phyloP scores from a whole-genome alignment of 2,888 invertebrate genomes.

The Parnassius orleans region DNA sequence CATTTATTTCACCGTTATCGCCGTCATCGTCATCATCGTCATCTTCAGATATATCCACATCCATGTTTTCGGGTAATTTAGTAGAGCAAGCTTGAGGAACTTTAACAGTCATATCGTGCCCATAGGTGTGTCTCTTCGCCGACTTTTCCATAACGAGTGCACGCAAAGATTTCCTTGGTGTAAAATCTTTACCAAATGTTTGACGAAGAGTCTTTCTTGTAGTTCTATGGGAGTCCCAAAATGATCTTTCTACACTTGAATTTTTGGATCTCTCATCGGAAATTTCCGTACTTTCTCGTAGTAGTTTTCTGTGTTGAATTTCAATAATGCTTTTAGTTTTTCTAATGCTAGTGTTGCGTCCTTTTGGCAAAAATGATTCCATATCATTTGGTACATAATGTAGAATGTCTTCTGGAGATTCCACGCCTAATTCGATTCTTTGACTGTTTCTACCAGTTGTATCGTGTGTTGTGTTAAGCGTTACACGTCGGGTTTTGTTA shows the following conservation, averaged over 20 bases:
- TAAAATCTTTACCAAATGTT: constrained; percentile 67
- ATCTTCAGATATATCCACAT: constrained; percentile 8
- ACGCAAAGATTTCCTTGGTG: constrained; percentile 62
- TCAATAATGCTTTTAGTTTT: constrained; percentile 51
- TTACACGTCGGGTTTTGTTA: background rate
- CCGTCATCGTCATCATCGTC: constrained; percentile 6
- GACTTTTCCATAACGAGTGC: constrained; percentile 69
- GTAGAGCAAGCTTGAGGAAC: constrained; percentile 38
- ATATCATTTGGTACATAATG: constrained; percentile 40
- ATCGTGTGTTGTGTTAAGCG: constrained; percentile 32
- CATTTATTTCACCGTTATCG: background rate
- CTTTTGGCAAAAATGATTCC: constrained; percentile 45
- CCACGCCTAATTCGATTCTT: constrained; percentile 34
- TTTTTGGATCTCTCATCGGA: constrained; percentile 48
- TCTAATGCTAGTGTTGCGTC: constrained; percentile 49
- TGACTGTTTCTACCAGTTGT: constrained; percentile 48
- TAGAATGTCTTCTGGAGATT: constrained; percentile 57
- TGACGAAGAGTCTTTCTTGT: constrained; percentile 65
- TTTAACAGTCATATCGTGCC: constrained; percentile 40
- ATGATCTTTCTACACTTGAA: constrained; percentile 64
- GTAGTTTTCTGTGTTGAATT: constrained; percentile 41
- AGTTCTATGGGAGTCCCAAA: constrained; percentile 71
- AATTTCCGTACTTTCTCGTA: constrained; percentile 48
- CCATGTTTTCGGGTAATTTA: constrained; percentile 28
- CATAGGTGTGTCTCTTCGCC: constrained; percentile 52